A percentile compares a stretch with the other conserved stretches of the same genome.
These are phyloP conservation scores for Achatina immaculata DNA, from an alignment of 1,140 invertebrate species.

Conservation along the genomic window DNA sequence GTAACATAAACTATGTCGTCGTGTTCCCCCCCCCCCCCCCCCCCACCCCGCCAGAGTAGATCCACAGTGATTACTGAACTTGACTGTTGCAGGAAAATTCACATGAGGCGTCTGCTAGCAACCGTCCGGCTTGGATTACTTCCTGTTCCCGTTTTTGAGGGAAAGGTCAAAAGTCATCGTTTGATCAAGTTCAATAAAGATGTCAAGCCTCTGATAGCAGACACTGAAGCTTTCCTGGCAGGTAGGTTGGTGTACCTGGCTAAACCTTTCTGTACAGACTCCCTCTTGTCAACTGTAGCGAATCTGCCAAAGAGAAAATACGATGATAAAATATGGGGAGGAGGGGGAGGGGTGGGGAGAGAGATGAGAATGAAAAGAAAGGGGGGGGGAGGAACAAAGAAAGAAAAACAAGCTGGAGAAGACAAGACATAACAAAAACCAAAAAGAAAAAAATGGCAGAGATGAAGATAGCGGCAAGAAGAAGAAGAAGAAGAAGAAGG, in stretches of 20 bases:
- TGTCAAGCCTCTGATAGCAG: slow-evolving; percentile 16
- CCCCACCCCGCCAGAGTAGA: no score
- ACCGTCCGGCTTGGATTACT: slow-evolving; percentile 73
- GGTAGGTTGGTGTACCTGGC: slow-evolving; percentile 14
- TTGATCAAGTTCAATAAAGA: slow-evolving; percentile 18
- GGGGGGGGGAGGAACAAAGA: neutral
- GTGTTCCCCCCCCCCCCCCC: no score
- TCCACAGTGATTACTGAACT: no score
- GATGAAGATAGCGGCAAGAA: no score
- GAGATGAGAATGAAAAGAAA: neutral
- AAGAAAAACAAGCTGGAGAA: neutral
- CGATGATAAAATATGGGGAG: neutral
- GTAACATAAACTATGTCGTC: no score
- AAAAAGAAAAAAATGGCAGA: no score
- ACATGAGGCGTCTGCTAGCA: slow-evolving; percentile 81
- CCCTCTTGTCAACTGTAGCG: neutral
- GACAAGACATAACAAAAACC: no score
- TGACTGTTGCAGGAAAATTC: slow-evolving; percentile 16
- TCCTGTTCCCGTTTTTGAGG: slow-evolving; percentile 83
- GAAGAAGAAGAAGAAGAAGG: no score
- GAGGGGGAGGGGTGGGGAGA: neutral
- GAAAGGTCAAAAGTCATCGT: slow-evolving; percentile 71
- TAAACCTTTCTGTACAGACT: neutral
- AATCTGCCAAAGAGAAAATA: neutral
- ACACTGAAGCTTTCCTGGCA: slow-evolving; percentile 34